Evolutionary conservation across 2,888 invertebrate genomes (phyloP).

Genomic region (Xylota sylvarum): DNA sequence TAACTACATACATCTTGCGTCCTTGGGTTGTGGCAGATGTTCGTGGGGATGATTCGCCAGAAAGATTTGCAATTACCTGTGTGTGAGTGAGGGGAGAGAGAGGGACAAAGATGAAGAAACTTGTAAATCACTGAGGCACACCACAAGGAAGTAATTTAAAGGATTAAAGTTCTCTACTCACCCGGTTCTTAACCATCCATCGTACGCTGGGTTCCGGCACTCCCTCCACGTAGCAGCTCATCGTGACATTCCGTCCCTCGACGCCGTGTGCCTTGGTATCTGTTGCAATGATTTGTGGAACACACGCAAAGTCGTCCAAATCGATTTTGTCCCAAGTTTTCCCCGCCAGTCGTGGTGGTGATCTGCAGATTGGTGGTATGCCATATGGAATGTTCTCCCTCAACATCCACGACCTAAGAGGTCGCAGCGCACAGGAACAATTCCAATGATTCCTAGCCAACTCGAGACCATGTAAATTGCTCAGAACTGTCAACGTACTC

Average conservation of each 20-base stretch:
- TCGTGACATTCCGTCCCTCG: slow-evolving; percentile 90
- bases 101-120: not conserved
- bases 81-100: not conserved
- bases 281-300: slow-evolving; percentile 89
- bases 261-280: slow-evolving; percentile 87
- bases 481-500: slow-evolving; percentile 88
- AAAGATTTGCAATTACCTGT: slow-evolving; percentile 87
- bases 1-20: slow-evolving; percentile 88
- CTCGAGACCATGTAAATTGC: slow-evolving; percentile 90
- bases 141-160: slow-evolving; percentile 48
- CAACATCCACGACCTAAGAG: slow-evolving; percentile 92
- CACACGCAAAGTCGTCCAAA: slow-evolving; percentile 92
- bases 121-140: slow-evolving; percentile 31
- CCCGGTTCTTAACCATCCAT: slow-evolving; percentile 90
- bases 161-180: slow-evolving; percentile 79
- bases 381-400: slow-evolving; percentile 91
- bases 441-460: slow-evolving; percentile 93
- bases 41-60: slow-evolving; percentile 82
- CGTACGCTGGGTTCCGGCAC: slow-evolving; percentile 90
- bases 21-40: slow-evolving; percentile 85
- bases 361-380: slow-evolving; percentile 89
- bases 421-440: slow-evolving; percentile 91
- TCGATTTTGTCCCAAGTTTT: slow-evolving; percentile 91
- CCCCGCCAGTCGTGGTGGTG: slow-evolving; percentile 88
- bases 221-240: slow-evolving; percentile 90